phyloP scores from a whole-genome alignment of 35 echinoderm and acorn worm genomes.

The Chiridota heheva region DNA sequence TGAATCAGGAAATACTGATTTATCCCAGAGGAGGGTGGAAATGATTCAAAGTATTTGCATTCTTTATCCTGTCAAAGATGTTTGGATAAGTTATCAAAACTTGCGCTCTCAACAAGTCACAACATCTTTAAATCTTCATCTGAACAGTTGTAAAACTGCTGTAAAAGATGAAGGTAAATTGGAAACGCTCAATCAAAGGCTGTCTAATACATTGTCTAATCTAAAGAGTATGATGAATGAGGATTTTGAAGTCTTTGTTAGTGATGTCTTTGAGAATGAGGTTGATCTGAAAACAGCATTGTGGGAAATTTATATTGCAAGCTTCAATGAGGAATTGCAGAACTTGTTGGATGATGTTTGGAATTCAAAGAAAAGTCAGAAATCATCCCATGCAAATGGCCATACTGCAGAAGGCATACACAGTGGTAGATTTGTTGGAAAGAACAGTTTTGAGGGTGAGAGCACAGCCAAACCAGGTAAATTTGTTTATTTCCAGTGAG shows the following conservation, averaged over 20 bases:
- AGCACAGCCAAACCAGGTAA: background rate
- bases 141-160: background rate
- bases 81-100: constrained; percentile 78
- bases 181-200: too few species aligned
- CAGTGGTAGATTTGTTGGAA: background rate
- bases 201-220: constrained; percentile 6
- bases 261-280: constrained; percentile 64
- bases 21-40: constrained; percentile 41
- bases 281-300: constrained; percentile 56
- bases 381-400: constrained; percentile 18
- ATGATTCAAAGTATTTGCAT: constrained; percentile 80
- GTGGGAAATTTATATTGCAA: constrained; percentile 66
- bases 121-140: background rate
- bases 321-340: constrained; percentile 49
- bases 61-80: constrained; percentile 66
- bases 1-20: background rate
- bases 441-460: constrained; percentile 6
- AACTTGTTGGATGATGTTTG: constrained; percentile 33
- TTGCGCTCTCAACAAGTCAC: constrained; percentile 70
- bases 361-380: constrained; percentile 4
- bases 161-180: background rate
- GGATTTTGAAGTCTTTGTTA: constrained; percentile 58
- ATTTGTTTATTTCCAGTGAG: background rate
- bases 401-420: constrained; percentile 33
- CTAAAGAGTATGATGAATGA: constrained; percentile 64